Percentiles rank a stretch among this genome's conserved stretches.
Conservation (phyloP, 1,140 invertebrate species). For the Drosophila bocki region DNA sequence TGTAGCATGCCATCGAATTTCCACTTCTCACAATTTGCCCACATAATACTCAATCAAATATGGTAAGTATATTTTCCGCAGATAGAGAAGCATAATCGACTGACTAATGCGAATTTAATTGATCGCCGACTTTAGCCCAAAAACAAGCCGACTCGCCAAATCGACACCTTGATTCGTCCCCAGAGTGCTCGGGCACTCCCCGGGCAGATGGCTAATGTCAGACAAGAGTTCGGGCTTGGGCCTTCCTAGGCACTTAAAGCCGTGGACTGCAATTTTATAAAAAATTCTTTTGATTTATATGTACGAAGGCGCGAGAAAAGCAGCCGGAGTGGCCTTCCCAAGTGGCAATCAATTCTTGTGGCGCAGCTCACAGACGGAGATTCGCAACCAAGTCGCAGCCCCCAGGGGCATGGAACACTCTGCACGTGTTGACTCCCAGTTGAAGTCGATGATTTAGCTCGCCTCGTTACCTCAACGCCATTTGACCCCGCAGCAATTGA, state of each 20-base stretch:
- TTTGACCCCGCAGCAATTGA: slow-evolving; percentile 75
- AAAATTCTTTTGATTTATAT: slow-evolving; percentile 75
- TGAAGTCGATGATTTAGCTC: slow-evolving; percentile 59
- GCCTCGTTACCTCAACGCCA: slow-evolving; percentile 77
- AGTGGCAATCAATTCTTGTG: slow-evolving; percentile 81
- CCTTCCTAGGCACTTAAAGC: slow-evolving; percentile 36
- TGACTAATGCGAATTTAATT: slow-evolving; percentile 75
- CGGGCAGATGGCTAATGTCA: slow-evolving; percentile 61
- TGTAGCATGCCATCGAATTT: background rate
- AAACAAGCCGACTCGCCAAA: slow-evolving; percentile 27
- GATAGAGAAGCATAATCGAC: slow-evolving; percentile 1
- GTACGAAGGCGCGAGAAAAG: slow-evolving; percentile 40
- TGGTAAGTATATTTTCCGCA: background rate
- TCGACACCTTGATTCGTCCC: slow-evolving; percentile 62
- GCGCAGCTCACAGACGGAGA: slow-evolving; percentile 20
- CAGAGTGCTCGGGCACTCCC: slow-evolving; percentile 54
- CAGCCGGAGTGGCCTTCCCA: slow-evolving; percentile 68
- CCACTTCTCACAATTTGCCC: background rate
- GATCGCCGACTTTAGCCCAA: slow-evolving; percentile 33
- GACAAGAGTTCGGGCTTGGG: slow-evolving; percentile 37
- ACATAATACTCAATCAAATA: background rate
- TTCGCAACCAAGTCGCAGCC: slow-evolving; percentile 12
- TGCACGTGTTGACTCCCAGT: slow-evolving; percentile 73
- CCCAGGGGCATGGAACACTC: slow-evolving; percentile 44
- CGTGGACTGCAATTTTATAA: slow-evolving; percentile 57